Base-by-base conservation (phyloP, 2,113 vertebrate species). In the Corvus cornix region DNA sequence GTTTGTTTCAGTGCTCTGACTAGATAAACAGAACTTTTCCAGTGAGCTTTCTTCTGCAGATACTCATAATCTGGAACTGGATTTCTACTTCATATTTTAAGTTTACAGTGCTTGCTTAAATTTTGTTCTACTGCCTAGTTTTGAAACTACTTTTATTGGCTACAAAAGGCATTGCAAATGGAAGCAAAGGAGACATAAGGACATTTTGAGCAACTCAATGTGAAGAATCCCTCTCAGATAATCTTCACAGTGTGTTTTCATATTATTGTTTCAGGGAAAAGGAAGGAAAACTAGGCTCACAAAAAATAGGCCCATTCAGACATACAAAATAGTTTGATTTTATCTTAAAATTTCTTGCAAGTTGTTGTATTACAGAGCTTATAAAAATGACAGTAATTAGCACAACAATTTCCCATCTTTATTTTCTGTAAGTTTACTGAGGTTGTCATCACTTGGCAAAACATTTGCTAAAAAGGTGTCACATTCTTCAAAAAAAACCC, bases 261-360 rank as follows among this genome's bases (percentile, higher is more conserved):
- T 83, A 51, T 19, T 79, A 52, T 21, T 1, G 0, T 69, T 90
- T 66, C 39, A 69, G 17, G 31, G 26, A 84, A 86, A 90, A 56
- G 7, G 21, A 81, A 51, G 33, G 24, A 41, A 93, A 86, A 58
- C 1, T 11, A 58, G 35, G 17, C 14, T 88, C 51, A 20, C 21
- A 79, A 84, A 89, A 87, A 63, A 43, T 8, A 79, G 15, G 6
- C 16, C 18, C 13, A 39, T 67, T 81, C 35, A 20, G 16, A 75
- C 2, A 2, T 31, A 52, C 2, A 0, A 0, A 70, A 52, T 17
- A 31, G 4, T 33, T 73, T 62, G 22, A 37, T 13, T 73, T 16
- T 56, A 35, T 44, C 51, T 46, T 66, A 31, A 66, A 59, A 83
- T 80, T 73, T 70, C 31, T 76, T 53, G 20, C 28, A 48, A 49